Conservation (phyloP, 2,797 vertebrate genomes). For the Hyperoplus immaculatus region DNA sequence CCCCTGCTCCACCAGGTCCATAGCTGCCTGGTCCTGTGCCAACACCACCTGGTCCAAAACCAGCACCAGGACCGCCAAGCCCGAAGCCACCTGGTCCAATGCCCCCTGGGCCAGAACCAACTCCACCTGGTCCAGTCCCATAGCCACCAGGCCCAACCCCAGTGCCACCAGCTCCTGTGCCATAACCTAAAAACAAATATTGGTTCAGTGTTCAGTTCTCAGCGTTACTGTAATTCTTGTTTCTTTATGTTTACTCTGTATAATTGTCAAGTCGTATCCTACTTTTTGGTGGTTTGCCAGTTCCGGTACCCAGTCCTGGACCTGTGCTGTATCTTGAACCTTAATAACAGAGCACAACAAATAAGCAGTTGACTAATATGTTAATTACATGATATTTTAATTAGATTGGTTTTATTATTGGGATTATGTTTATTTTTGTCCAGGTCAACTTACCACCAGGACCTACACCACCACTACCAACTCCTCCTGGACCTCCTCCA, state of each 20-base stretch:
- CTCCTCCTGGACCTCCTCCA: slow-evolving; percentile 56
- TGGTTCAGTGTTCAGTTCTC: slow-evolving; percentile 7
- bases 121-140: slow-evolving; percentile 28
- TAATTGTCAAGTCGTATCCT: slow-evolving; percentile 38
- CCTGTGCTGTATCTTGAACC: slow-evolving; percentile 74
- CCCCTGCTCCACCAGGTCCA: slow-evolving; percentile 66
- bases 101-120: slow-evolving; percentile 59
- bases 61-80: slow-evolving; percentile 40
- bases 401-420: neutral
- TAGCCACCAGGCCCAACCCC: slow-evolving; percentile 45
- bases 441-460: slow-evolving; percentile 62
- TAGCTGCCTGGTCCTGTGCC: slow-evolving; percentile 52
- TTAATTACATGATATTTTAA: neutral
- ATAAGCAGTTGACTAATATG: slow-evolving; percentile 8
- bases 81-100: slow-evolving; percentile 56
- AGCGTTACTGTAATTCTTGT: neutral
- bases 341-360: slow-evolving; percentile 42
- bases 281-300: slow-evolving; percentile 82
- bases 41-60: slow-evolving; percentile 54
- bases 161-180: slow-evolving; percentile 64
- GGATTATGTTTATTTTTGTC: slow-evolving; percentile 6
- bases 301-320: slow-evolving; percentile 59
- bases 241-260: slow-evolving; percentile 9
- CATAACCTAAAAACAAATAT: slow-evolving; percentile 75
- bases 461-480: slow-evolving; percentile 62